Conservation (phyloP, 1,140 invertebrate species). For the Zaprionus capensis region DNA sequence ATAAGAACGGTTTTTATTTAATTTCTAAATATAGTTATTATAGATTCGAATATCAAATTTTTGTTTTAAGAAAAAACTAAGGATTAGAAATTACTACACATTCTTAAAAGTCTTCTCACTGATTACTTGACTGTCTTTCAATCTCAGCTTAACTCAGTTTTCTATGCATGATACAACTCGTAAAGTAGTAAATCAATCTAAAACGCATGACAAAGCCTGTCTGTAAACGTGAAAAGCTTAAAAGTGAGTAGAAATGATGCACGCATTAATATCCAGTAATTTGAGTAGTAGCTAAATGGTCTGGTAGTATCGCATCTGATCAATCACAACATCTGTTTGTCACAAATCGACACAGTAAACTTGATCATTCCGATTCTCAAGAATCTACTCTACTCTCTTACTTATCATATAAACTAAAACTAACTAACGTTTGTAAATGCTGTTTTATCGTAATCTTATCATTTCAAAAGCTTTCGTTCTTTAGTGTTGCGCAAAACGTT, state of each 20-base stretch:
- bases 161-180: background rate
- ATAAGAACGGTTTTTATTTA: too few relatives aligned
- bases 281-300: conserved; percentile 39
- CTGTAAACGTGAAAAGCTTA: conserved; percentile 25
- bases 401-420: conserved; percentile 49
- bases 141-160: background rate
- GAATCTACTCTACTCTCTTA: conserved; percentile 48
- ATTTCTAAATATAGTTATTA: too few relatives aligned
- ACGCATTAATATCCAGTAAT: conserved; percentile 26
- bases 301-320: conserved; percentile 25
- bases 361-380: conserved; percentile 61
- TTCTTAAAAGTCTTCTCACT: background rate
- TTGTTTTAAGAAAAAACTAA: background rate
- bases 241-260: conserved; percentile 8
- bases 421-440: conserved; percentile 69
- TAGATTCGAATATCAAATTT: background rate
- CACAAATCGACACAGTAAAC: conserved; percentile 49
- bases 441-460: conserved; percentile 61
- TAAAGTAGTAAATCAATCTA: background rate
- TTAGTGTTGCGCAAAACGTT: conserved; percentile 66
- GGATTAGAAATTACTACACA: background rate
- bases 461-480: conserved; percentile 67
- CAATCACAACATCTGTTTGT: conserved; percentile 53
- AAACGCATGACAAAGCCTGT: conserved; percentile 40
- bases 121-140: conserved; percentile 29